These are phyloP conservation scores for Dicerorhinus sumatrensis DNA, from an alignment of 2,113 vertebrate genomes.

Conservation along the genomic window DNA sequence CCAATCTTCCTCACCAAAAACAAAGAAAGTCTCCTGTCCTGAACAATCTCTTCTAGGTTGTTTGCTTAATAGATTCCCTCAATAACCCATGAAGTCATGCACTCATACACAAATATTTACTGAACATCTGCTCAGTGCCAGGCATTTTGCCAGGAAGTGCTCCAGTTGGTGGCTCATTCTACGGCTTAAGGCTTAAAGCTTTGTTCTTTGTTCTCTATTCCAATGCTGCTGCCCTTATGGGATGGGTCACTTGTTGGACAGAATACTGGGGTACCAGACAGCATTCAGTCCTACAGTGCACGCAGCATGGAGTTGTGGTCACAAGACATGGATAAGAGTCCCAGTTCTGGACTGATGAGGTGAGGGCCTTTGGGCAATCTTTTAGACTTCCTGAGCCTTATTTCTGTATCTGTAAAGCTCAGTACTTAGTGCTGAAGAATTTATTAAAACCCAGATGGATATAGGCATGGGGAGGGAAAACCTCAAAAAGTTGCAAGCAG, in stretches of 20 bases:
- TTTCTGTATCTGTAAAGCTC: not conserved
- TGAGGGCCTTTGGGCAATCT: not conserved
- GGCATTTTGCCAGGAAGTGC: not conserved
- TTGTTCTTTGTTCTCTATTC: not conserved
- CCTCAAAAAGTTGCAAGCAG: not conserved
- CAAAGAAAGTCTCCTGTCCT: not conserved
- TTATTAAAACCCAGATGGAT: not conserved
- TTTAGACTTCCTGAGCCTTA: not conserved
- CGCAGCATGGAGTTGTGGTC: not conserved
- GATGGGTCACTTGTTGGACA: rapidly evolving
- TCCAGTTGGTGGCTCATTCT: not conserved
- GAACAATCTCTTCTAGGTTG: not conserved
- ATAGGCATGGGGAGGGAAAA: not conserved
- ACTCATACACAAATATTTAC: not conserved
- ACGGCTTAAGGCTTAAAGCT: not conserved
- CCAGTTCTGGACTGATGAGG: not conserved
- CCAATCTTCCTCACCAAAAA: no score
- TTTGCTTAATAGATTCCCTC: not conserved
- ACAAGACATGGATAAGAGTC: rapidly evolving
- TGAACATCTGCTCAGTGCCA: not conserved
- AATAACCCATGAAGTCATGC: not conserved
- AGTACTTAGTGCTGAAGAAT: not conserved
- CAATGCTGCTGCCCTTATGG: rapidly evolving
- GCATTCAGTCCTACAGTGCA: not conserved
- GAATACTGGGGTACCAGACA: not conserved